Conservation (phyloP, 64 coral and sea anemone species). For the Dendronephthya gigantea region DNA sequence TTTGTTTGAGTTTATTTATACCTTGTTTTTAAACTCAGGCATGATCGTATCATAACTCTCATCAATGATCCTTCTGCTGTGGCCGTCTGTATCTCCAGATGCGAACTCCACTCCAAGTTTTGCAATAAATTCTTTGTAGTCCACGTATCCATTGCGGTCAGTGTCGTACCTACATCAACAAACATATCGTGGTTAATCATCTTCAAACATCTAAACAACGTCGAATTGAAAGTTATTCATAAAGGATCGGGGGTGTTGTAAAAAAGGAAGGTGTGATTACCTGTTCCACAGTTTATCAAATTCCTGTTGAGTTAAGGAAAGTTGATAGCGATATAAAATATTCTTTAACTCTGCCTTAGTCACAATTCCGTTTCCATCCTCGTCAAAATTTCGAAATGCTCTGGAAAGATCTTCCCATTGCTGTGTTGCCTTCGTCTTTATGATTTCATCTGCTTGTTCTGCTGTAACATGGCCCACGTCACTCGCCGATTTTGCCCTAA, state of each 20-base stretch:
- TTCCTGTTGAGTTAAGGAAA: conserved; percentile 67
- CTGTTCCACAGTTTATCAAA: conserved; percentile 86
- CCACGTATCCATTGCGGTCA: not conserved
- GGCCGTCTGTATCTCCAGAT: not conserved
- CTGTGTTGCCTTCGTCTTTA: conserved; percentile 63
- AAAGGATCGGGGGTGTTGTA: not conserved
- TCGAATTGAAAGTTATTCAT: no score
- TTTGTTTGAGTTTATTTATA: not conserved
- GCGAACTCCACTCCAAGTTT: conserved; percentile 3
- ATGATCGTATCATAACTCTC: not conserved
- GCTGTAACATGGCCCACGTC: conserved; percentile 65
- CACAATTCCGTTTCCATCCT: conserved; percentile 85
- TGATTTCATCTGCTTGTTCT: conserved; percentile 59
- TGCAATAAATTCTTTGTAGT: conserved; percentile 1
- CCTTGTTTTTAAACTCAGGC: not conserved
- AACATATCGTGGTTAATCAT: not conserved
- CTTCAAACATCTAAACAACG: not conserved
- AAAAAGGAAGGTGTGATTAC: conserved; percentile 27
- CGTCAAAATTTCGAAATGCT: conserved; percentile 79
- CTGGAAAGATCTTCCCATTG: conserved; percentile 67
- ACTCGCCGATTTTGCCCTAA: conserved; percentile 51
- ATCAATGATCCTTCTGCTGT: not conserved
- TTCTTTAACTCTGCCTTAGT: conserved; percentile 85
- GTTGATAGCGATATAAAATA: conserved; percentile 79
- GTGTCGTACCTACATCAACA: not conserved